Evolutionary conservation across 2,888 invertebrate species (phyloP).

Genomic region (Luperina nickerlii): DNA sequence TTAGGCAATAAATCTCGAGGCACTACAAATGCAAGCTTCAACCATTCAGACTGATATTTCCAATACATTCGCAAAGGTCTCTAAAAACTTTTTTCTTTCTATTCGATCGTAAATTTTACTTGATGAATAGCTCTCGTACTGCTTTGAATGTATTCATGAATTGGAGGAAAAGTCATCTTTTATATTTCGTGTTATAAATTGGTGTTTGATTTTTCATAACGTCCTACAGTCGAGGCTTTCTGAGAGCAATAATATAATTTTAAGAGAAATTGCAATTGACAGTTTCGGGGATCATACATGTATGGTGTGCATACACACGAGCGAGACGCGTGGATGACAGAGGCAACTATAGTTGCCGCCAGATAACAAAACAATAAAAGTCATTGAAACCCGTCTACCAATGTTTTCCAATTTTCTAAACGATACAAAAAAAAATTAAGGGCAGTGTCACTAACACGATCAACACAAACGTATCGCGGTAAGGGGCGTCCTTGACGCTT

Average conservation of each 20-base stretch:
- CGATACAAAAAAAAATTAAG: too few species aligned
- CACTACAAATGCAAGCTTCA: conserved; percentile 29
- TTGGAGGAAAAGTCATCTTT: conserved; percentile 15
- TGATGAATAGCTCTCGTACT: conserved; percentile 54
- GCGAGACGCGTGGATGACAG: background rate
- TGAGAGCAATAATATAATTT: background rate
- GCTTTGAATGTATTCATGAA: conserved; percentile 31
- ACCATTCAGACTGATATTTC: conserved; percentile 43
- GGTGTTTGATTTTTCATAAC: conserved; percentile 37
- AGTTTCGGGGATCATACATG: background rate
- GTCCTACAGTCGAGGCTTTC: background rate
- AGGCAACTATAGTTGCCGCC: too few species aligned
- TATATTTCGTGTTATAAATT: conserved; percentile 22
- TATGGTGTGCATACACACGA: background rate
- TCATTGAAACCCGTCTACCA: too few species aligned
- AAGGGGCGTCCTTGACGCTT: too few species aligned
- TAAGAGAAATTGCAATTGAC: background rate
- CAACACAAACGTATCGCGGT: too few species aligned
- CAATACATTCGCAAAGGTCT: conserved; percentile 43
- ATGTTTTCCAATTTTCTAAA: too few species aligned
- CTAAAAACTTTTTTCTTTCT: conserved; percentile 23
- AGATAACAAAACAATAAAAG: too few species aligned
- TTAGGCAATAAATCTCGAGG: conserved; percentile 45
- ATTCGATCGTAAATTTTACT: conserved; percentile 41
- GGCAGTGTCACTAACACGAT: too few species aligned